Conservation (phyloP, 2,113 vertebrate species). For the Saguinus imperator region DNA sequence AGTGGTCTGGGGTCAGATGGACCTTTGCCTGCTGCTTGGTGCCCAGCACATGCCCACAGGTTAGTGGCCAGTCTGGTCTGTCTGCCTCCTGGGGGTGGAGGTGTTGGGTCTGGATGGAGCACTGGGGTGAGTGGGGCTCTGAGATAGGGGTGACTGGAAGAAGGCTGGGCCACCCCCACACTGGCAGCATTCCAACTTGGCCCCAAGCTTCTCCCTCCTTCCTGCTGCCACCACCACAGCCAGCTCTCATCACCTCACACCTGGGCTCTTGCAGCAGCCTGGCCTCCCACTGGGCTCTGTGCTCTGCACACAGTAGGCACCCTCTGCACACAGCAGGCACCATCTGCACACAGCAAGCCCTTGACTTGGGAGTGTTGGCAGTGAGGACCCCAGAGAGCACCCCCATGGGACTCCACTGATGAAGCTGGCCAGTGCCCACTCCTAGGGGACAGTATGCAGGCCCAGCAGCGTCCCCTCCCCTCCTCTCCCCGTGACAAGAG, state of each 20-base stretch:
- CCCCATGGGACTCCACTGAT: accelerated
- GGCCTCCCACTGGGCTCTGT: not conserved
- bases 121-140: not conserved
- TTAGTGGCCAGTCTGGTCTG: too few species aligned
- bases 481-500: not conserved
- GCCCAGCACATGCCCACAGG: not conserved
- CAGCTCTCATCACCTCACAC: not conserved
- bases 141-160: not conserved
- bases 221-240: not conserved
- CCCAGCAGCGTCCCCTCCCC: not conserved
- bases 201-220: not conserved
- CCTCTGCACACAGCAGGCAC: not conserved
- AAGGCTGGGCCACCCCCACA: not conserved
- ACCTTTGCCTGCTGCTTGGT: not conserved
- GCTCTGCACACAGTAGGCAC: not conserved
- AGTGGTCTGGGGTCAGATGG: not conserved
- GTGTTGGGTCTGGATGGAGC: not conserved
- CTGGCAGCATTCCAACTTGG: too few species aligned
- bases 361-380: too few species aligned
- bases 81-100: not conserved
- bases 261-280: not conserved
- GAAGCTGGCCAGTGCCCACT: too few species aligned
- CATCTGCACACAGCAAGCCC: too few species aligned
- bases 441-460: too few species aligned
- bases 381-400: too few species aligned